These are phyloP conservation scores for Drosophila planitibia DNA, from an alignment of 2,888 invertebrate species.

Conservation along the genomic window DNA sequence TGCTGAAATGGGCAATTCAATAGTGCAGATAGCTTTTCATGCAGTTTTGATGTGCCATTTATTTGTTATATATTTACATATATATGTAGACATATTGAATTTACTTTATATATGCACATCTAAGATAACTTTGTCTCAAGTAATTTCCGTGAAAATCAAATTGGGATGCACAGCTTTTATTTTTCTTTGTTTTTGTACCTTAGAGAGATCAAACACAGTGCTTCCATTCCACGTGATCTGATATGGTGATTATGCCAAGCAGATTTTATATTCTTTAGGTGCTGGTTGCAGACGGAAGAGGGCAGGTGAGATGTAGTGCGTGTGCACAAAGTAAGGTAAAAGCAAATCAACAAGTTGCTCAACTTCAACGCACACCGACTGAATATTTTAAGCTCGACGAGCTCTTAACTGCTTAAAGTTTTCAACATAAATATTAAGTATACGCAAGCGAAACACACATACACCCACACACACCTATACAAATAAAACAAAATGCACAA, in stretches of 20 bases:
- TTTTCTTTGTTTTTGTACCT: not conserved
- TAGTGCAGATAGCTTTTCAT: not conserved
- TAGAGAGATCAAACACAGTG: slow-evolving; percentile 62
- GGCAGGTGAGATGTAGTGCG: not conserved
- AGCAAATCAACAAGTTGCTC: slow-evolving; percentile 75
- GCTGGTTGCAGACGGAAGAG: not conserved
- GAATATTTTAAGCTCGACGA: slow-evolving; percentile 76
- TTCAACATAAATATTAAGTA: slow-evolving; percentile 79
- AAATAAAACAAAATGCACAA: slow-evolving; percentile 41
- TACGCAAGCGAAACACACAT: slow-evolving; percentile 51
- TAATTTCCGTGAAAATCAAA: slow-evolving; percentile 23
- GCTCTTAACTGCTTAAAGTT: slow-evolving; percentile 79
- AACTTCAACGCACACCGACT: slow-evolving; percentile 63
- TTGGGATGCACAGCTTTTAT: slow-evolving; percentile 11
- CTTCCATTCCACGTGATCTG: slow-evolving; percentile 40
- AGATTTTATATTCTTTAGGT: slow-evolving; percentile 37
- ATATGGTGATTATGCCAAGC: slow-evolving; percentile 64
- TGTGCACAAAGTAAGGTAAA: slow-evolving; percentile 55
- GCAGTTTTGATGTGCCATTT: not conserved
- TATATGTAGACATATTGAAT: not conserved
- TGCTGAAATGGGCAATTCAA: not conserved
- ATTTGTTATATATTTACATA: not conserved
- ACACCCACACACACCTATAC: not conserved
- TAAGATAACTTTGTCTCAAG: slow-evolving; percentile 1
- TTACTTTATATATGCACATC: not conserved